These are phyloP conservation scores for Armadillidium nasatum DNA, from an alignment of 1,140 invertebrate genomes.

Conservation along the genomic window DNA sequence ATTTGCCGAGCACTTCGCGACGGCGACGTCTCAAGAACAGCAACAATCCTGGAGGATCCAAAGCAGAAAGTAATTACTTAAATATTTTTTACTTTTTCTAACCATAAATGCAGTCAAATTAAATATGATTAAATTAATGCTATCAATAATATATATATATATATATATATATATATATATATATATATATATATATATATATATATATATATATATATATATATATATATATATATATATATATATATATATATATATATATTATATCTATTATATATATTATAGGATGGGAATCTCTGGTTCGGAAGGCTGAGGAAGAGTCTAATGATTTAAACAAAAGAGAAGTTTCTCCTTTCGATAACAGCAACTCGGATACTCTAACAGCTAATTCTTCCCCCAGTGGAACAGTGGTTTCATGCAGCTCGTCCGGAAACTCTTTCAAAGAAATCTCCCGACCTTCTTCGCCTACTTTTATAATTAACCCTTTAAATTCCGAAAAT, in stretches of 20 bases:
- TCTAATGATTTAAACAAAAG: conserved; percentile 7
- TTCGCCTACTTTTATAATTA: not conserved
- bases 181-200: no score
- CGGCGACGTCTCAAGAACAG: conserved; percentile 45
- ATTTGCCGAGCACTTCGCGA: conserved; percentile 41
- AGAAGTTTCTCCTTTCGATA: conserved; percentile 28
- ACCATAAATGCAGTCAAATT: conserved; percentile 22
- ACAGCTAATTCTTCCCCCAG: conserved; percentile 35
- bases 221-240: no score
- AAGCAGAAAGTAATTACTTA: conserved; percentile 48
- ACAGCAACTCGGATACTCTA: conserved; percentile 44
- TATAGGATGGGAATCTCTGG: conserved; percentile 42
- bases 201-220: no score
- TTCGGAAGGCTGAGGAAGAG: conserved; percentile 31
- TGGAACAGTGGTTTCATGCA: conserved; percentile 26
- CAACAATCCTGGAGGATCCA: conserved; percentile 46
- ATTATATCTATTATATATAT: conserved; percentile 18
- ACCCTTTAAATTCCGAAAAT: conserved; percentile 35
- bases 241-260: no score
- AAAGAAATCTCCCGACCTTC: not conserved
- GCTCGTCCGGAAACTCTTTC: conserved; percentile 25
- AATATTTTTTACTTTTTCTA: no score
- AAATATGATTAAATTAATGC: no score
- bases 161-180: no score
- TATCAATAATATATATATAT: no score